Evolutionary conservation across 1,140 invertebrate species (phyloP), one percentile per base, ranked within the genome.

Genomic region (Zaprionus ghesquierei): DNA sequence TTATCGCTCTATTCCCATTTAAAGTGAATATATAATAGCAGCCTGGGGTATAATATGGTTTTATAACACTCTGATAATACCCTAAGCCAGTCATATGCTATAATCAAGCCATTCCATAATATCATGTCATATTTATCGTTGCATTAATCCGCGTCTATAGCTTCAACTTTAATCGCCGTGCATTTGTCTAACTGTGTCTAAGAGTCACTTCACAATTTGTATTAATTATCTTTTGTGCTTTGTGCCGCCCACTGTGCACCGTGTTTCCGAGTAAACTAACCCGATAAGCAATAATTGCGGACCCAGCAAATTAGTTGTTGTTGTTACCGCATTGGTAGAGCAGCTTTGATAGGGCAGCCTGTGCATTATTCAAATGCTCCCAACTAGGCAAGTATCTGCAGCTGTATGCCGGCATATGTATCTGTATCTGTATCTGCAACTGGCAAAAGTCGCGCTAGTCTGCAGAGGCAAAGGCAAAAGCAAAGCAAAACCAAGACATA

Each of bases 361-460:
- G 77, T 69, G 64, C 78, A 87, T 86, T 86, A 87, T 89, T 82
- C 82, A 86, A 86, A 89, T 86, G 79, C 69, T n/a, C n/a, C 84
- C 84, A 82, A 70, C 79, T 70, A 79, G 81, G 80, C 79, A 15
- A 49, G 79, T 54, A 58, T 44, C 44, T 66, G 38, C 35, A 41
- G 5, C 41, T 66, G 62, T 29, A 53, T 22, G 4, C 51, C 35
- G 35, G 38, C 25, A 46, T 12, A 20, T 64, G 33, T 31, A 33
- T 69, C 59, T 81, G 74, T 58, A 56, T 25, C 23, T 59, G 46
- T 44, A 38, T 5, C 33, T 63, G 59, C 31, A 31, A 10, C 31
- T 50, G 25, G 33, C 63, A 56, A 54, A 41, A 54, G 50, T 44
- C 38, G 50, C 38, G 50, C 61, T 49, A 66, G 23, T 35, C 59